Conservation (phyloP, 2,113 vertebrate genomes). For the Brevimyrus niger region DNA sequence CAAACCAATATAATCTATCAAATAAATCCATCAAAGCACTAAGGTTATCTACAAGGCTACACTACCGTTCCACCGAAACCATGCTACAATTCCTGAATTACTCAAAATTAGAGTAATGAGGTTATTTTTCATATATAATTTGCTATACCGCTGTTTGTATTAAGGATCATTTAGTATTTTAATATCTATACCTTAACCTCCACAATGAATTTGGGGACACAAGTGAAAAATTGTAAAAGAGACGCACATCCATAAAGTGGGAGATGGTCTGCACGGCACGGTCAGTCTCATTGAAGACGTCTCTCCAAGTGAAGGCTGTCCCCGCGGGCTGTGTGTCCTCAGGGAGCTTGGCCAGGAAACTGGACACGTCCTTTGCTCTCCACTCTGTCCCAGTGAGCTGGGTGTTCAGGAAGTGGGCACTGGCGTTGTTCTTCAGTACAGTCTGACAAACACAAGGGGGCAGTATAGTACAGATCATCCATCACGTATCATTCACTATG, state of each 20-base stretch:
- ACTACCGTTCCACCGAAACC: background rate
- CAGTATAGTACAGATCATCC: background rate
- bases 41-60: background rate
- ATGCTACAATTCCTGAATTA: background rate
- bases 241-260: constrained; percentile 88
- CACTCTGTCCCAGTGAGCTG: constrained; percentile 67
- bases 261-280: constrained; percentile 80
- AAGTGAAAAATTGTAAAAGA: background rate
- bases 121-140: background rate
- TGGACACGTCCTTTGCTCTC: constrained; percentile 68
- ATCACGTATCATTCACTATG: background rate
- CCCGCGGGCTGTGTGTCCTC: constrained; percentile 48
- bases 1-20: background rate
- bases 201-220: background rate
- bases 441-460: constrained; percentile 51
- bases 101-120: background rate
- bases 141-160: background rate
- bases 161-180: background rate
- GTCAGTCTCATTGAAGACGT: constrained; percentile 88
- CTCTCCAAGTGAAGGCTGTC: constrained; percentile 75
- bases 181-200: background rate
- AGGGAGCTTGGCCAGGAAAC: constrained; percentile 71
- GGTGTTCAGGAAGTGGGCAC: constrained; percentile 58
- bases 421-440: constrained; percentile 67
- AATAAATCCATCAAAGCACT: background rate